Percentiles rank a stretch among this genome's conserved stretches.
Evolutionary conservation across 2,888 invertebrate species (phyloP).

Genomic region (Metellina segmentata): DNA sequence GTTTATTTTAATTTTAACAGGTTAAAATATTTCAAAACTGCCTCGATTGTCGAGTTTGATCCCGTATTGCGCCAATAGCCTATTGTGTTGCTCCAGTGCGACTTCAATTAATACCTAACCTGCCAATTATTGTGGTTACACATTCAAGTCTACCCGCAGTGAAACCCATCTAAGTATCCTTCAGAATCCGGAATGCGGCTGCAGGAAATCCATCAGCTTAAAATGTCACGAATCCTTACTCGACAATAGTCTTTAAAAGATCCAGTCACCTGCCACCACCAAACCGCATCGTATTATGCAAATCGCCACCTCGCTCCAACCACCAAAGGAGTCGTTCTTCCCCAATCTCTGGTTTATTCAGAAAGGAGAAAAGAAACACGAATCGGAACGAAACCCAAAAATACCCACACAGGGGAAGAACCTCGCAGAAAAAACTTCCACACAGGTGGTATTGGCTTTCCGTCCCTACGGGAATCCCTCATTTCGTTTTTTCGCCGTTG

Average conservation of each 20-base stretch:
- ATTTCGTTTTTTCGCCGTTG: neutral
- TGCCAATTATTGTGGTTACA: no score
- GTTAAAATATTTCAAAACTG: no score
- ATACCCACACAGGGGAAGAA: neutral
- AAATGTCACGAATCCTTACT: no score
- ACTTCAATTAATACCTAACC: no score
- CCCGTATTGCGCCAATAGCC: no score
- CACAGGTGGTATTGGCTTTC: slow-evolving; percentile 22
- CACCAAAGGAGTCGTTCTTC: neutral
- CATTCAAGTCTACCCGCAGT: no score
- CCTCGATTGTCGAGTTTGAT: no score
- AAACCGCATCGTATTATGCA: neutral
- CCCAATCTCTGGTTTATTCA: neutral
- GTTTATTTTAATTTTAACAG: no score
- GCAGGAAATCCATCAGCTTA: no score
- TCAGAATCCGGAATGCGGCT: no score
- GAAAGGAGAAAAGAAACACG: neutral
- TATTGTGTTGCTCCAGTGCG: no score
- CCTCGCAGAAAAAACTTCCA: neutral
- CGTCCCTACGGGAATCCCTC: neutral
- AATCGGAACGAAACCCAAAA: neutral
- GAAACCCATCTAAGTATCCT: no score
- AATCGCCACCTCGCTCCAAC: neutral
- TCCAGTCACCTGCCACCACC: neutral
- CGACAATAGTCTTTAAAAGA: neutral